Percentiles rank a stretch among this genome's conserved stretches.
Conservation (phyloP, 2,888 invertebrate genomes). For the Nomada goodeniana region DNA sequence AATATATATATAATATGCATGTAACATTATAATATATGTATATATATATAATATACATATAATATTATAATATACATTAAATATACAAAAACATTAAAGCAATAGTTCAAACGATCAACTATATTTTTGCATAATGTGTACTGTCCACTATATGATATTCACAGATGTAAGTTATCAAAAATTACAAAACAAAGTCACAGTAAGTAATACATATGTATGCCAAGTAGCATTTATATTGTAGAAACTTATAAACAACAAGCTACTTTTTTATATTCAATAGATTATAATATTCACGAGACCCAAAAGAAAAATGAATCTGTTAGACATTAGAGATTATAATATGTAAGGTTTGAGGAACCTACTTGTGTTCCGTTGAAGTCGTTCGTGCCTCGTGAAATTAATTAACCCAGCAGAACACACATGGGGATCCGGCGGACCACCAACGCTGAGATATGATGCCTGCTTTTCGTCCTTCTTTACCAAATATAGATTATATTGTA, state of each 20-base stretch:
- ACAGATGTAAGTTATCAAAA: constrained; percentile 33
- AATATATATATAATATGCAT: constrained; percentile 18
- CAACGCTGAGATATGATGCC: no score
- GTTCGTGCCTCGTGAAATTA: no score
- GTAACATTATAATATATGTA: no score
- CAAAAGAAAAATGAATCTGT: constrained; percentile 23
- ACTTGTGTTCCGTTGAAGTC: no score
- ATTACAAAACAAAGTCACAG: constrained; percentile 26
- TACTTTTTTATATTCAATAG: constrained; percentile 21
- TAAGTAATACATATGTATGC: constrained; percentile 26
- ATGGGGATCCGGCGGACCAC: no score
- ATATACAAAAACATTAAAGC: constrained; percentile 38
- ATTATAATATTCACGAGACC: constrained; percentile 22
- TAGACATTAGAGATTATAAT: constrained; percentile 2
- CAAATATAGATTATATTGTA: no score
- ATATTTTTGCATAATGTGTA: constrained; percentile 1
- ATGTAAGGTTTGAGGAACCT: no score
- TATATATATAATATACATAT: background rate
- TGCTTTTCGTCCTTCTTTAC: no score
- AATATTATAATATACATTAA: constrained; percentile 5
- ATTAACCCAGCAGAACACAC: no score
- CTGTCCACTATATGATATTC: constrained; percentile 25
- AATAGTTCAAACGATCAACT: constrained; percentile 19
- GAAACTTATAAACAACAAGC: constrained; percentile 18
- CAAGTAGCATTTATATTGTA: background rate